Evolutionary conservation across 2,797 vertebrate species (phyloP).

Genomic region (Poliocrania exsul): DNA sequence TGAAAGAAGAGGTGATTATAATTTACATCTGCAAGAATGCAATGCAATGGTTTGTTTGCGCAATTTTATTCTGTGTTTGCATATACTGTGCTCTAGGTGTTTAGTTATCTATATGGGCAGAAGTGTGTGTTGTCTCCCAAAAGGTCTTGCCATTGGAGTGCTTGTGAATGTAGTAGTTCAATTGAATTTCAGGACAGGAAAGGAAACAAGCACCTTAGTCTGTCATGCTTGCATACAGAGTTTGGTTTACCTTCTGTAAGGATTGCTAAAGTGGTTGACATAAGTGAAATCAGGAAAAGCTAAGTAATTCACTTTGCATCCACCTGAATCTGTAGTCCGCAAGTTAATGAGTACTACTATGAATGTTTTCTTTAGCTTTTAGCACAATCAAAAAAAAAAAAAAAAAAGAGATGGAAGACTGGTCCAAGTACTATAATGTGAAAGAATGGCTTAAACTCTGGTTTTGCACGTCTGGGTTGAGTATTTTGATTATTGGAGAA

Average conservation of each 20-base stretch:
- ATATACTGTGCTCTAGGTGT: background rate
- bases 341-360: background rate
- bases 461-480: background rate
- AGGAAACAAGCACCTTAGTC: background rate
- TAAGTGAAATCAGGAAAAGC: background rate
- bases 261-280: background rate
- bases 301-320: background rate
- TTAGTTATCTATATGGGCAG: background rate
- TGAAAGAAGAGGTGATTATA: background rate
- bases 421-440: background rate
- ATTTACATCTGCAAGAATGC: background rate
- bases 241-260: background rate
- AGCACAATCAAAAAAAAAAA: background rate
- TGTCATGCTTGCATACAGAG: background rate
- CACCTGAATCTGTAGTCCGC: background rate
- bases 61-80: background rate
- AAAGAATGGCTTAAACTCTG: background rate
- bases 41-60: background rate
- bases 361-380: background rate
- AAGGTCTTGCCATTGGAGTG: rapidly evolving
- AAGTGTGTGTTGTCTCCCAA: background rate
- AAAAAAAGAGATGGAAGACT: background rate
- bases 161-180: background rate
- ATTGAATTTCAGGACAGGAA: background rate
- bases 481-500: background rate